Evolutionary conservation across 2,888 invertebrate genomes (phyloP), one percentile per base, ranked within the genome.

Genomic region (Uloborus plumipes): DNA sequence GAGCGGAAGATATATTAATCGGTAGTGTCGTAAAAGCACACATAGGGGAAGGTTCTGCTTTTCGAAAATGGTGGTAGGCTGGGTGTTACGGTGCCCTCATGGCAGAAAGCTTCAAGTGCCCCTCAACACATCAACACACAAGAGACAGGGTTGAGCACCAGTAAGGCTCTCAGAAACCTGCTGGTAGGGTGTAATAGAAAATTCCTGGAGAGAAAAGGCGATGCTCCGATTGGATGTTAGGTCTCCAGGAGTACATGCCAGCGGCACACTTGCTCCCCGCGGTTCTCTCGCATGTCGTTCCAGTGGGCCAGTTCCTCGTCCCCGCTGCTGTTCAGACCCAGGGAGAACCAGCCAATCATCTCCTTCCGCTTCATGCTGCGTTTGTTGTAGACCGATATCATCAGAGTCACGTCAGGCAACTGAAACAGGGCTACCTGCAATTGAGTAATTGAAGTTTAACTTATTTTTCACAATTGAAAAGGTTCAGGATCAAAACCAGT

Each of bases 261-360:
- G 74, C 96, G 93, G 88, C 95, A 95, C 82, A 97, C 93, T 90
- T 97, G 95, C 88, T 96, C 95, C 47, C 95, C 95, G 49, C 93
- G 92, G 73, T 91, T 91, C 88, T 95, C 95, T 86, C 96, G 93
- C 92, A 97, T 94, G 88, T 97, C 97, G 89, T 94, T 93, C 97
- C 97, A 98, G 89, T 98, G 97, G 26, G 94, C 93, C 76, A 94
- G 91, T 89, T 97, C 96, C 88, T 97, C 97, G 73, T 96, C 94
- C 26, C 97, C 96, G 76, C 96, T 96, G 86, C 95, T 94, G 90
- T 95, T 96, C 89, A 95, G 91, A 9, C 98, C 98, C 79, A 98
- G 90, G 84, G 96, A 94, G 90, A 98, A 96, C 97, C 98, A 98
- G 84, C 98, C 98, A 86, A 98, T 94, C 94, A 97, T 95, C 89